Percentiles rank a stretch among this genome's conserved stretches.
Evolutionary conservation across 1,140 invertebrate genomes (phyloP).

Genomic region (Drosophila melanogaster): DNA sequence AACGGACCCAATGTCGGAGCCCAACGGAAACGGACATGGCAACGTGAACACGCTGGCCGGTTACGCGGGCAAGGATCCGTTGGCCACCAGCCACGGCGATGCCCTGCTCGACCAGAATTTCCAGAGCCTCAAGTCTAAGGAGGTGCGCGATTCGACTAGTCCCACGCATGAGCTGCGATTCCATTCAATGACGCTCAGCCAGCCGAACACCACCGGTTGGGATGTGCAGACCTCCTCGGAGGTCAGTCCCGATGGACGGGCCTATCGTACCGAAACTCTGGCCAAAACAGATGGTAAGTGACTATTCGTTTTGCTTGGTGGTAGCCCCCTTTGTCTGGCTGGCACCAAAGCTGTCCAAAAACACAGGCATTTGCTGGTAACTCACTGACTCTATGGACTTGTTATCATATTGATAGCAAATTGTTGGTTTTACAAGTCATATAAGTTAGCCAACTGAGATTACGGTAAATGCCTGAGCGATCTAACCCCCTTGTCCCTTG

Average conservation of each 20-base stretch:
- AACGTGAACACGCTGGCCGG: constrained; percentile 49
- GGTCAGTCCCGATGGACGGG: constrained; percentile 85
- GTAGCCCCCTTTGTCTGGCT: constrained; percentile 3
- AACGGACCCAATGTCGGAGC: constrained; percentile 64
- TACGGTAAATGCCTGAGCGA: neutral
- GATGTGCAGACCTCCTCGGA: constrained; percentile 84
- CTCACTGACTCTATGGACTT: neutral
- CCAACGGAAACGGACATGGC: constrained; percentile 70
- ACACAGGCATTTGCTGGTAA: neutral
- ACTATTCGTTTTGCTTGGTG: neutral
- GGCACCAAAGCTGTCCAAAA: neutral
- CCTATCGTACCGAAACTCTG: constrained; percentile 72
- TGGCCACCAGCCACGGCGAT: constrained; percentile 87
- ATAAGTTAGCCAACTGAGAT: neutral
- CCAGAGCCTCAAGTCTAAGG: constrained; percentile 90
- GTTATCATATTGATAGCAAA: neutral
- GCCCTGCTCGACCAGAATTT: constrained; percentile 90
- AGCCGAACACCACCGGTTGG: constrained; percentile 85
- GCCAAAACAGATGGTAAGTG: constrained; percentile 84
- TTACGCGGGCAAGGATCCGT: constrained; percentile 70
- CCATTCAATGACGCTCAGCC: constrained; percentile 71
- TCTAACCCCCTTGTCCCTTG: constrained; percentile 40
- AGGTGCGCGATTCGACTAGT: constrained; percentile 90
- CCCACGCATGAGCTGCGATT: constrained; percentile 86
- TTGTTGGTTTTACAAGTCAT: too few relatives aligned